Evolutionary conservation across 2,888 invertebrate genomes (phyloP).

Genomic region (Germaria angustata): DNA sequence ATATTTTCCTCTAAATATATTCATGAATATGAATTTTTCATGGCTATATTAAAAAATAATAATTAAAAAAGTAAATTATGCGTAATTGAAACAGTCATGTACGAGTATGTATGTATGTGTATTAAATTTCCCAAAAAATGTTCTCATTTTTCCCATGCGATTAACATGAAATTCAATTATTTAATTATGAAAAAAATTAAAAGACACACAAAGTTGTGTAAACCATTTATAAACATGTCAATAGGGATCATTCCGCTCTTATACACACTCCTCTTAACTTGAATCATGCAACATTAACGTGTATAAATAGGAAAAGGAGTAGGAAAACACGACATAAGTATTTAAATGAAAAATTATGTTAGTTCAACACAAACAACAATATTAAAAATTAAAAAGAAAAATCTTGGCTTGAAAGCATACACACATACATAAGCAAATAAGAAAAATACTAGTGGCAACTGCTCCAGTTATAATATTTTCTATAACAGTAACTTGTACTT

Average conservation of each 20-base stretch:
- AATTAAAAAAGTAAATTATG: too few relatives aligned
- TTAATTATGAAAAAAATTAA: not conserved
- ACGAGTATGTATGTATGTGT: too few relatives aligned
- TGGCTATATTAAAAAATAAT: too few relatives aligned
- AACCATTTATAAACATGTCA: slow-evolving; percentile 74
- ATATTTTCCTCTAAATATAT: too few relatives aligned
- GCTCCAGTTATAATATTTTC: slow-evolving; percentile 58
- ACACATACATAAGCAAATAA: slow-evolving; percentile 50
- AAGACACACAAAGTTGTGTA: slow-evolving; percentile 65
- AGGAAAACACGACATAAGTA: not conserved
- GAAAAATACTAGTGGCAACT: slow-evolving; percentile 47
- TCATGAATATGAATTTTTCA: too few relatives aligned
- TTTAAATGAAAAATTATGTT: slow-evolving; percentile 39
- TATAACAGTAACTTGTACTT: not conserved
- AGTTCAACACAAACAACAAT: slow-evolving; percentile 6
- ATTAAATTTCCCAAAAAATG: too few relatives aligned
- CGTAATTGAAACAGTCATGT: too few relatives aligned
- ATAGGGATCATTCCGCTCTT: slow-evolving; percentile 69
- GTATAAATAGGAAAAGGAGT: not conserved
- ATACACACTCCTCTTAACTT: not conserved
- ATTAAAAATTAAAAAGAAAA: not conserved
- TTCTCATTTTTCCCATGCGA: too few relatives aligned
- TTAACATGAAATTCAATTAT: not conserved
- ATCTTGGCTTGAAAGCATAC: slow-evolving; percentile 23
- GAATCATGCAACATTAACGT: not conserved